Conservation (phyloP, 2,888 invertebrate species). For the Empis stercorea region DNA sequence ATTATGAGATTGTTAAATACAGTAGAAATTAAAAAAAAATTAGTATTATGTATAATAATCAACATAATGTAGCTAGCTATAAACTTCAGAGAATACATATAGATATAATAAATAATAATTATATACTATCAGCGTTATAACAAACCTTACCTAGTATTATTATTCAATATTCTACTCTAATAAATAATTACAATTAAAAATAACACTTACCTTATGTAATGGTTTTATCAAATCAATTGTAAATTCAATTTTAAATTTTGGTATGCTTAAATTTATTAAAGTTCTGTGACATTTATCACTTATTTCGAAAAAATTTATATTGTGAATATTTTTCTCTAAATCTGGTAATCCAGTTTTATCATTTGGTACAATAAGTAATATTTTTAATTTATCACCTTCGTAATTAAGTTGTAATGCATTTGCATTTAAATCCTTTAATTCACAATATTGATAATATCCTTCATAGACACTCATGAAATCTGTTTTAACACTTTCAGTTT, state of each 20-base stretch:
- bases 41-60: too few species aligned
- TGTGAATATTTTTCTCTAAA: slow-evolving; percentile 46
- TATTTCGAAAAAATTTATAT: slow-evolving; percentile 43
- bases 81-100: too few species aligned
- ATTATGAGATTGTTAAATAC: too few species aligned
- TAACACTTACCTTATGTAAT: slow-evolving; percentile 42
- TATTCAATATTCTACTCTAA: too few species aligned
- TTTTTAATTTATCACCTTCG: slow-evolving; percentile 47
- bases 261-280: slow-evolving; percentile 35
- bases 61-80: too few species aligned
- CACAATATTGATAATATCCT: slow-evolving; percentile 32
- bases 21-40: too few species aligned
- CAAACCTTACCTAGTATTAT: too few species aligned
- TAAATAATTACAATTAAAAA: neutral
- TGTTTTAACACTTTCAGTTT: slow-evolving; percentile 40
- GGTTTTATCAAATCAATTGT: slow-evolving; percentile 44
- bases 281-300: slow-evolving; percentile 35
- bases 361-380: slow-evolving; percentile 60
- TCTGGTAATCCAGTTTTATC: slow-evolving; percentile 46
- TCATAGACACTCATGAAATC: slow-evolving; percentile 53
- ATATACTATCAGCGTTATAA: too few species aligned
- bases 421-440: slow-evolving; percentile 35
- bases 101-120: too few species aligned
- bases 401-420: slow-evolving; percentile 46
- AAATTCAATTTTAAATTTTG: slow-evolving; percentile 66